A percentile compares a stretch with the other conserved stretches of the same genome.
phyloP scores from a whole-genome alignment of 1,140 invertebrate genomes.

The Bombyx mandarina region DNA sequence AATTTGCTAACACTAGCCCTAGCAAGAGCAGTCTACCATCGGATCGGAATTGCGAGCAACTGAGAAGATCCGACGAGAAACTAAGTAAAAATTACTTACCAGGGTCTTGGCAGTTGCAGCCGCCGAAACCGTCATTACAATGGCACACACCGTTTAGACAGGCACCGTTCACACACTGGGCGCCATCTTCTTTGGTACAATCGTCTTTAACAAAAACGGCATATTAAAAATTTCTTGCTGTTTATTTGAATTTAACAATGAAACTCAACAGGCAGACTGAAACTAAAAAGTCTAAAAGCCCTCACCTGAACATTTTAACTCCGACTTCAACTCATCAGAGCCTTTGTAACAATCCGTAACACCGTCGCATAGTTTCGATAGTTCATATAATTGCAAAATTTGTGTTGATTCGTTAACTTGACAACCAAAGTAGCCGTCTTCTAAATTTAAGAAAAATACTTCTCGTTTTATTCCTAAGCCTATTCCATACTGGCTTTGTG shows the following conservation, averaged over 20 bases:
- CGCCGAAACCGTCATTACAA: conserved; percentile 95
- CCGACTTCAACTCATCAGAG: conserved; percentile 89
- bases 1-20: too few relatives aligned
- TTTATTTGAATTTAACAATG: too few relatives aligned
- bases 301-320: conserved; percentile 95
- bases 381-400: conserved; percentile 93
- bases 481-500: conserved; percentile 81
- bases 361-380: conserved; percentile 94
- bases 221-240: too few relatives aligned
- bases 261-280: too few relatives aligned
- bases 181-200: conserved; percentile 88
- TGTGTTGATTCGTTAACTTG: conserved; percentile 96
- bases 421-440: conserved; percentile 97
- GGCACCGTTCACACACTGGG: conserved; percentile 90
- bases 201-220: conserved; percentile 77
- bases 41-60: too few relatives aligned
- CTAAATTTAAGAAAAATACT: conserved; percentile 96
- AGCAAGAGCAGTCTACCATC: too few relatives aligned
- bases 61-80: too few relatives aligned
- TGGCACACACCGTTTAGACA: conserved; percentile 94
- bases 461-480: conserved; percentile 87
- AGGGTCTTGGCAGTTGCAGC: conserved; percentile 93
- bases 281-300: background rate
- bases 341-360: conserved; percentile 90
- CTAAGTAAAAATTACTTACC: conserved; percentile 68